Conservation (phyloP, 2,113 vertebrate genomes). For the Spilogale gracilis region DNA sequence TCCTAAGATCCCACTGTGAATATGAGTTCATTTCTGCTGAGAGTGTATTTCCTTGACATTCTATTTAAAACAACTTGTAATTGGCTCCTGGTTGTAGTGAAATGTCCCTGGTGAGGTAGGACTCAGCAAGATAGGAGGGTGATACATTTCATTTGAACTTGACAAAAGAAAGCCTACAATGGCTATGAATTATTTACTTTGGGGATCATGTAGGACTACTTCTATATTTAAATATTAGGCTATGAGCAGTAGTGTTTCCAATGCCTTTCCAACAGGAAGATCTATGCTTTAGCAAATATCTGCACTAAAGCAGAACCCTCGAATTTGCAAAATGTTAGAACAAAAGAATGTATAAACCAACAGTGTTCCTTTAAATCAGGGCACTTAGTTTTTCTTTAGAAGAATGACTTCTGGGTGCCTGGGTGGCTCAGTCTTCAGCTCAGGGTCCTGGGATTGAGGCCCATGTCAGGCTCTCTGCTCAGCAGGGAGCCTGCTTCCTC, state of each 20-base stretch:
- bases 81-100: neutral
- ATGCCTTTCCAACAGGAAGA: neutral
- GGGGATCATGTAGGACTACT: neutral
- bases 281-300: neutral
- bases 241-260: neutral
- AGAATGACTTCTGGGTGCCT: neutral
- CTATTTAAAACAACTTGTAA: neutral
- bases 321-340: neutral
- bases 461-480: too few species aligned
- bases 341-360: neutral
- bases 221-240: neutral
- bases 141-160: neutral
- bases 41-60: neutral
- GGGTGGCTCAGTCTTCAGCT: too few species aligned
- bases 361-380: neutral
- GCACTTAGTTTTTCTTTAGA: neutral
- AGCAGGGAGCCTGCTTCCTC: too few species aligned
- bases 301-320: neutral
- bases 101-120: neutral
- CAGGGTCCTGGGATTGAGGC: too few species aligned
- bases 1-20: neutral
- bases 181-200: neutral
- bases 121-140: neutral
- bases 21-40: neutral
- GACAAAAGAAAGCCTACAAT: neutral